phyloP scores from a whole-genome alignment of 2,113 vertebrate genomes.

The Ramphastos sulfuratus region DNA sequence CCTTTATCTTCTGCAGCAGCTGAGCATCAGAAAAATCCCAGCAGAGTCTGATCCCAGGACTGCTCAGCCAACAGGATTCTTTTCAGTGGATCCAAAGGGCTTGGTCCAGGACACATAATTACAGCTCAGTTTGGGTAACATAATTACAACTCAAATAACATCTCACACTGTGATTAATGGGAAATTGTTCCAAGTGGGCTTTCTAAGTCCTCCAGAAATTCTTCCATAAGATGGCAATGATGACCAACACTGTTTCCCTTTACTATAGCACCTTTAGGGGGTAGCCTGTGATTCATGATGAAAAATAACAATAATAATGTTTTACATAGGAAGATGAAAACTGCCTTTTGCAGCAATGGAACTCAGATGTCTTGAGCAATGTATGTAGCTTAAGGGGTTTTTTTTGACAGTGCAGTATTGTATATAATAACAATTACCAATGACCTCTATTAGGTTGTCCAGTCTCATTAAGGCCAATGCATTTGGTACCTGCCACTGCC shows the following conservation, averaged over 20 bases:
- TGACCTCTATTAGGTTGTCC: conserved; percentile 90
- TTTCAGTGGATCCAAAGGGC: neutral
- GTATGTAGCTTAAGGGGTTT: conserved; percentile 53
- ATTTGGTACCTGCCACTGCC: conserved; percentile 89
- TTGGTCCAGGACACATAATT: too few species aligned
- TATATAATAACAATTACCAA: conserved; percentile 92
- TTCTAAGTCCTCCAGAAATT: neutral
- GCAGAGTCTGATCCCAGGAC: neutral
- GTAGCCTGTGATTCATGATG: neutral
- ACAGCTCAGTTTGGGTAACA: neutral
- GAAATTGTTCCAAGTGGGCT: neutral
- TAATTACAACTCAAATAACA: neutral
- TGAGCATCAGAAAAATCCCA: neutral
- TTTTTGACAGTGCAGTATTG: conserved; percentile 84
- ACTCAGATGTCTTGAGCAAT: conserved; percentile 64
- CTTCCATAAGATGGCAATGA: neutral
- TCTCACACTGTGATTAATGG: neutral
- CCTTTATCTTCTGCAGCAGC: neutral
- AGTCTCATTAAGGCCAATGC: conserved; percentile 81
- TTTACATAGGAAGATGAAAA: conserved; percentile 50
- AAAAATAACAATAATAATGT: conserved; percentile 28
- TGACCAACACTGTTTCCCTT: neutral
- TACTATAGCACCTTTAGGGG: neutral
- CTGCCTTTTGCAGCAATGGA: conserved; percentile 42
- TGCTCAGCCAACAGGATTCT: neutral